Percentiles rank a stretch among this genome's conserved stretches.
phyloP scores from a whole-genome alignment of 92 coral and sea anemone genomes.

The Heliopora coerulea region DNA sequence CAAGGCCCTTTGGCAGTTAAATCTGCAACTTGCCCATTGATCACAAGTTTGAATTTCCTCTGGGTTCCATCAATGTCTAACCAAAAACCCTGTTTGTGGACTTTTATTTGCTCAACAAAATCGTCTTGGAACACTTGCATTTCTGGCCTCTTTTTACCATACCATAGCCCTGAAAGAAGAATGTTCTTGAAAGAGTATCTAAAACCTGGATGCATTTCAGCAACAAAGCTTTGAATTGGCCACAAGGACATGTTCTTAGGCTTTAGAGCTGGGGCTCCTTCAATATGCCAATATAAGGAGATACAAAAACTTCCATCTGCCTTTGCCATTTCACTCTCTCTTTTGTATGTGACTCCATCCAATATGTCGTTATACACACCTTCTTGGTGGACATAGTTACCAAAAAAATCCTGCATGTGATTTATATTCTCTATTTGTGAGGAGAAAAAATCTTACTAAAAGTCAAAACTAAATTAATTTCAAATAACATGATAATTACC shows the following conservation, averaged over 20 bases:
- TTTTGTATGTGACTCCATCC: slow-evolving; percentile 58
- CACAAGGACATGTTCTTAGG: slow-evolving; percentile 60
- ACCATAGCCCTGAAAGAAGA: slow-evolving; percentile 64
- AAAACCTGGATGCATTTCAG: slow-evolving; percentile 49
- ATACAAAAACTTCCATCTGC: slow-evolving; percentile 54
- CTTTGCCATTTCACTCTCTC: slow-evolving; percentile 21
- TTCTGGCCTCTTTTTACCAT: slow-evolving; percentile 57
- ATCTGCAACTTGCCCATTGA: slow-evolving; percentile 63
- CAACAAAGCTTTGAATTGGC: slow-evolving; percentile 69
- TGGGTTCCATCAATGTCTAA: slow-evolving; percentile 30
- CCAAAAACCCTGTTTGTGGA: slow-evolving; percentile 47
- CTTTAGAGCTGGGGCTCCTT: slow-evolving; percentile 69
- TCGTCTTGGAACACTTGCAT: slow-evolving; percentile 50
- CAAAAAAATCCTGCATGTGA: slow-evolving; percentile 43
- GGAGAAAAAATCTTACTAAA: not conserved
- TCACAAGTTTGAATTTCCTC: slow-evolving; percentile 40
- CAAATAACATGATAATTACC: no score
- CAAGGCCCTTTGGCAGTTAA: slow-evolving; percentile 62
- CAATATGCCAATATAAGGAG: slow-evolving; percentile 64
- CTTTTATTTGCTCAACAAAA: slow-evolving; percentile 51
- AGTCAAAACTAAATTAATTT: no score
- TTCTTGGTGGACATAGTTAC: slow-evolving; percentile 37
- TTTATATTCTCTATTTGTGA: slow-evolving; percentile 54
- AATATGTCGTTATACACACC: slow-evolving; percentile 56
- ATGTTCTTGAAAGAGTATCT: slow-evolving; percentile 62